Evolutionary conservation across 2,888 invertebrate species (phyloP), one percentile per base, ranked within the genome.

Genomic region (Rhodophaea formosa): DNA sequence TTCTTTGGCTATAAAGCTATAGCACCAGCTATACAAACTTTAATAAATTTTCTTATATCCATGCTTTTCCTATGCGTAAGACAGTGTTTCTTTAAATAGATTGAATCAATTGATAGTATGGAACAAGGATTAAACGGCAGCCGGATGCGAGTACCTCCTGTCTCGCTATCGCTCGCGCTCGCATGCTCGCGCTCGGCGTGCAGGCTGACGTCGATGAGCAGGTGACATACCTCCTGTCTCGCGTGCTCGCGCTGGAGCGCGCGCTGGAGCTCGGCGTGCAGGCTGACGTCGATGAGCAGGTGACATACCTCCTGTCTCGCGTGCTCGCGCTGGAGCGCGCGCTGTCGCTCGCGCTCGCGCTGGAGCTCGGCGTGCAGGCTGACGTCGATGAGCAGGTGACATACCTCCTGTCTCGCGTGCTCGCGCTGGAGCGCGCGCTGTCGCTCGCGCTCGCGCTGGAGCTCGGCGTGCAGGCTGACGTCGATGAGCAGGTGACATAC

Each of bases 231-330:
- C 32, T 47, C 47, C 78, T 70, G 93, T 6, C 93, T 93, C 81
- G 93, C 94, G 53, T 93, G 93, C 59, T 94, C 94, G 62, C 94
- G 32, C 32, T 32, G 8, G 1, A 32, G 32, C 32, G 32, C 32
- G 32, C 32, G 32, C 70, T 94, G 93, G 75, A 92, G 92, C 72
- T 92, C 91, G 63, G 89, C 90, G 73, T 93, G 94, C 77, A 93
- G 85, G 72, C 93, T 93, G 7, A 93, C 94, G 83, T 94, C 94
- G 66, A 97, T 94, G 57, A 97, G 92, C 65, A 97, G 93, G 72
- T 95, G 95, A 55, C 97, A 8, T 97, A 80, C 94, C 94, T 95
- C 93, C 75, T 95, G 96, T n/a, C n/a, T n/a, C 77, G 97, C 97
- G 52, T 95, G 93, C 80, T 95, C 95, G 93, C 65, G 93, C 84